Conservation (phyloP, 2,113 vertebrate species). For the Suncus etruscus region DNA sequence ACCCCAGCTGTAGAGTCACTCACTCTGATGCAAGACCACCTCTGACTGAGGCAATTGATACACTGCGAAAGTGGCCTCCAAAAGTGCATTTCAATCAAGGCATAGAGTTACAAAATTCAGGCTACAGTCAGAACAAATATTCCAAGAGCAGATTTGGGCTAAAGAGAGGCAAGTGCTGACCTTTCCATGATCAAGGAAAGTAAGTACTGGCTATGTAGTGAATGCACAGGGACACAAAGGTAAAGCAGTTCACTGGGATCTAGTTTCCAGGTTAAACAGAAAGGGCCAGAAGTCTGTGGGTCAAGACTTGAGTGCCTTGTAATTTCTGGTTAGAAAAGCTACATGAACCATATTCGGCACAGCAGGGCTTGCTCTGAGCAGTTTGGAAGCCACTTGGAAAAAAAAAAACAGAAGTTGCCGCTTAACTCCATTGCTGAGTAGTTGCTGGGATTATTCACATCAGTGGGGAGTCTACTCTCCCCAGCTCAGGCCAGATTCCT, state of each 20-base stretch:
- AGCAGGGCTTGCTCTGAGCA: constrained; percentile 32
- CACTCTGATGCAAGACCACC: constrained; percentile 2
- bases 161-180: constrained; percentile 51
- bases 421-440: neutral
- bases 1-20: constrained; percentile 6
- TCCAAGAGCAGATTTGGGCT: constrained; percentile 5
- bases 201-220: neutral
- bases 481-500: neutral
- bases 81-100: constrained; percentile 51
- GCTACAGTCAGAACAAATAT: constrained; percentile 67
- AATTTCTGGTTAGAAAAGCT: neutral
- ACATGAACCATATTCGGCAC: neutral
- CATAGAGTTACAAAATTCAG: constrained; percentile 82
- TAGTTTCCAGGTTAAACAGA: neutral
- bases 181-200: constrained; percentile 48
- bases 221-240: neutral
- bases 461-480: neutral
- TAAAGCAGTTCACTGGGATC: neutral
- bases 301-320: constrained; percentile 42
- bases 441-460: constrained; percentile 9
- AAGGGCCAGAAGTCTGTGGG: constrained; percentile 5
- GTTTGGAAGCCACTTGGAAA: neutral
- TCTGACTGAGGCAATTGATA: constrained; percentile 45
- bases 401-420: constrained; percentile 44
- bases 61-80: constrained; percentile 62